Base-by-base conservation (phyloP, 2,888 invertebrate species). In the Erebia ligea region DNA sequence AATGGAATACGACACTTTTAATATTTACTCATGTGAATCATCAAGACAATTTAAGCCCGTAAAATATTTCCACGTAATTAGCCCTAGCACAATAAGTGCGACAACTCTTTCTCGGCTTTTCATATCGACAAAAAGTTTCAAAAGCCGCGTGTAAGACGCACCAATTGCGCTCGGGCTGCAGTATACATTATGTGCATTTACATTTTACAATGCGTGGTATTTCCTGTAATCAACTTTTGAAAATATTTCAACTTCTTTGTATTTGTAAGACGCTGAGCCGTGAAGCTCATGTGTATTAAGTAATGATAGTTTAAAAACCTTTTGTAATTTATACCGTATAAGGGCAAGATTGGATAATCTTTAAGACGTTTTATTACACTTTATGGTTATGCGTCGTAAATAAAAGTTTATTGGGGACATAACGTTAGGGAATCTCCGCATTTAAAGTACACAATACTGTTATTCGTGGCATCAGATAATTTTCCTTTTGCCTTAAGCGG, bases 171-270 rank as follows among this genome's bases (percentile, higher is more conserved):
- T 42, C 42, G 42, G 42, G 42, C 9, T 11, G 9, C 42, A 45
- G 3, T 45, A 11, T 45, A 11, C 1, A 11, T 54, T 5, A 63
- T 21, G 66, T 56, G 48, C 48, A 50, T 62, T 21, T 58, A 48
- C 66, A 57, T 42, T 62, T 21, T 58, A 48, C 66, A 57, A 68
- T 21, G 71, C 54, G 68, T 56, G 70, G 72, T 54, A 54, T 70
- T 70, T 70, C 70, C 70, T 69, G 74, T 67, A 74, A 73, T 73
- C 61, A 73, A 70, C 57, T 75, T 76, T 76, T 76, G 65, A 25
- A 62, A 73, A 70, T 63, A 72, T 71, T 70, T 68, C 57, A 71
- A 62, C 62, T 72, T 71, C 70, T 68, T 70, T 68, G 56, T 65
- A 66, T 48, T 68, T 73, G 67, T 66, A 73, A 67, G 50, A 68